Evolutionary conservation across 2,888 invertebrate genomes (phyloP).

Genomic region (Cryptocephalus moraei): DNA sequence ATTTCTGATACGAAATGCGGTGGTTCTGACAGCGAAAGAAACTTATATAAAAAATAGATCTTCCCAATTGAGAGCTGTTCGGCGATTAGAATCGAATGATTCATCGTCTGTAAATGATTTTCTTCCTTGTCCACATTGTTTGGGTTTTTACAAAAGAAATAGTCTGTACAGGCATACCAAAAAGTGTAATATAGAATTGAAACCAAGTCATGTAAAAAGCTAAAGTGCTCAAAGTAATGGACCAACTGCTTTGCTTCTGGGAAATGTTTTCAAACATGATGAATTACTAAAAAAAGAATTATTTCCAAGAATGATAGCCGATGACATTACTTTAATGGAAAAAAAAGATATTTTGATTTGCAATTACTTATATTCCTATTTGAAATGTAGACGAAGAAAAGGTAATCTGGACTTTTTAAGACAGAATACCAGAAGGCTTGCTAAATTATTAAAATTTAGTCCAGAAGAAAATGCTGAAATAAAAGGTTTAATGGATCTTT

Average conservation of each 20-base stretch:
- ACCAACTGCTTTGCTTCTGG: slow-evolving; percentile 10
- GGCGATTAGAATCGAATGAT: neutral
- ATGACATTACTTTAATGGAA: slow-evolving; percentile 8
- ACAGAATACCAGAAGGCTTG: slow-evolving; percentile 11
- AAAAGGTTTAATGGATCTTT: slow-evolving; percentile 1
- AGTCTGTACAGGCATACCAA: slow-evolving; percentile 1
- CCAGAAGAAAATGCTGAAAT: neutral
- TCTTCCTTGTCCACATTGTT: slow-evolving; percentile 2
- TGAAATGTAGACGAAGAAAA: slow-evolving; percentile 14
- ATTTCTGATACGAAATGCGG: too few species aligned
- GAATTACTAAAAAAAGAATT: slow-evolving; percentile 9
- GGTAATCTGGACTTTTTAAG: slow-evolving; percentile 11
- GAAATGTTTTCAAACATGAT: slow-evolving; percentile 7
- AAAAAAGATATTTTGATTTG: slow-evolving; percentile 14
- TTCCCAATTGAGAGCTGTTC: slow-evolving; percentile 1
- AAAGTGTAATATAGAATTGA: neutral
- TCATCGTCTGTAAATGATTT: neutral
- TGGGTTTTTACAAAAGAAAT: slow-evolving; percentile 2
- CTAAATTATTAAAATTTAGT: neutral
- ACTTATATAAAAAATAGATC: slow-evolving; percentile 1
- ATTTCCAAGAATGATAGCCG: slow-evolving; percentile 14
- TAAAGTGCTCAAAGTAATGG: slow-evolving; percentile 1
- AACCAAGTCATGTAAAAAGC: neutral
- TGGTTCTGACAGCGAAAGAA: neutral
- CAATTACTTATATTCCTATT: slow-evolving; percentile 12